These are phyloP conservation scores for Selenia dentaria DNA, from an alignment of 2,888 invertebrate species.

Conservation along the genomic window DNA sequence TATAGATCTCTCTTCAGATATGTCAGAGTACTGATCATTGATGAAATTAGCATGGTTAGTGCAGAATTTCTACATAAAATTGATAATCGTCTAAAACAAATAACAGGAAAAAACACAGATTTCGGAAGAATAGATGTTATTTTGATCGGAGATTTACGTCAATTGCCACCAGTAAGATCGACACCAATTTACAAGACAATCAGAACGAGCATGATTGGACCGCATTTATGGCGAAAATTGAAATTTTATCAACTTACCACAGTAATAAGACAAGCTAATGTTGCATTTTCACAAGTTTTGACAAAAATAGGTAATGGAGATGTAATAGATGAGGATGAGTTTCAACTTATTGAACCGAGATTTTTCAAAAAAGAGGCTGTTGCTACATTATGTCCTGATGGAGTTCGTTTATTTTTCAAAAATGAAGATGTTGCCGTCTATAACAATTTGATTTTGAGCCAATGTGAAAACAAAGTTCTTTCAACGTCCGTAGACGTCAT, in stretches of 20 bases:
- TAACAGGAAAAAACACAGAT: slow-evolving; percentile 38
- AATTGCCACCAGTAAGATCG: slow-evolving; percentile 40
- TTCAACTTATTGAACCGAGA: neutral
- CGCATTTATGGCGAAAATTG: neutral
- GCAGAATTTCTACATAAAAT: slow-evolving; percentile 46
- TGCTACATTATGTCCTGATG: neutral
- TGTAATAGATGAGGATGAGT: neutral
- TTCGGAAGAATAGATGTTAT: slow-evolving; percentile 35
- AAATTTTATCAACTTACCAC: neutral
- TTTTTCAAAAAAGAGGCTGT: neutral
- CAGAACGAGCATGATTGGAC: neutral
- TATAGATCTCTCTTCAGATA: slow-evolving; percentile 38
- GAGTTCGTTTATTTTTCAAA: neutral
- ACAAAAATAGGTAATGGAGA: slow-evolving; percentile 3
- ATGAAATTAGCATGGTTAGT: slow-evolving; percentile 54
- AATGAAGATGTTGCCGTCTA: neutral
- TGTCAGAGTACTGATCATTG: slow-evolving; percentile 48
- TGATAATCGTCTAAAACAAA: slow-evolving; percentile 47
- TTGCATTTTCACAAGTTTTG: neutral
- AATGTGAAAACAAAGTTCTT: neutral
- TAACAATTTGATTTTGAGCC: neutral
- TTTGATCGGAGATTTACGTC: slow-evolving; percentile 38
- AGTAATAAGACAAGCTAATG: slow-evolving; percentile 1
- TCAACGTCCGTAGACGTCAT: neutral
- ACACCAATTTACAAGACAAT: slow-evolving; percentile 30